Conservation (phyloP, 2,888 invertebrate species). For the Polyommatus iphigenia region DNA sequence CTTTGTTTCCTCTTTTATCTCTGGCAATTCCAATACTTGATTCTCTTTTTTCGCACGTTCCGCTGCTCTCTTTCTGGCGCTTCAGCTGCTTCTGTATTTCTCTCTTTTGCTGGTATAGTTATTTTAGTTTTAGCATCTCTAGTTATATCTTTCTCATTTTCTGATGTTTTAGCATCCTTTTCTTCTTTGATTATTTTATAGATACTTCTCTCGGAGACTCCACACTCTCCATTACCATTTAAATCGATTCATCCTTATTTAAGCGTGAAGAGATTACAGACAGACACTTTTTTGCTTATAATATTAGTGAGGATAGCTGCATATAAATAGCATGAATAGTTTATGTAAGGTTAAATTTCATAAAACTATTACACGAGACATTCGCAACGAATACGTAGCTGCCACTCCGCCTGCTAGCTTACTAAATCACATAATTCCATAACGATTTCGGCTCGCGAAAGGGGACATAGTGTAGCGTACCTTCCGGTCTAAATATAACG, state of each 20-base stretch:
- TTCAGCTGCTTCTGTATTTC: too few species aligned
- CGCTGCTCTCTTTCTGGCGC: background rate
- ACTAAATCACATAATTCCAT: constrained; percentile 32
- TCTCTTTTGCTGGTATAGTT: too few species aligned
- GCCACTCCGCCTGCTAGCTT: background rate
- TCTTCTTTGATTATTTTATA: background rate
- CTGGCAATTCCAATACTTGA: background rate
- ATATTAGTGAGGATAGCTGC: too few species aligned
- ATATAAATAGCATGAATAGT: too few species aligned
- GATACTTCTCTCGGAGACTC: background rate
- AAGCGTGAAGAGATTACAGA: too few species aligned
- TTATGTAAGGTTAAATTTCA: too few species aligned
- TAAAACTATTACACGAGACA: too few species aligned
- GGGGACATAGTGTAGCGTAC: constrained; percentile 64
- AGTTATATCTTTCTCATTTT: background rate
- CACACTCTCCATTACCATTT: background rate
- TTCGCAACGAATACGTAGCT: background rate
- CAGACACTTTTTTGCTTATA: too few species aligned
- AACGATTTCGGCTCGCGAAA: constrained; percentile 44
- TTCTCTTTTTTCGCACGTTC: background rate
- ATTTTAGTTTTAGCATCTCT: background rate
- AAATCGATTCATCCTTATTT: too few species aligned
- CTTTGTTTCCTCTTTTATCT: background rate
- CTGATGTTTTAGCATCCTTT: background rate
- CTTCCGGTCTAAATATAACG: constrained; percentile 73